A percentile compares a stretch with the other conserved stretches of the same genome.
Conservation (phyloP, 2,797 vertebrate species). For the Halcyon smyrnensis region DNA sequence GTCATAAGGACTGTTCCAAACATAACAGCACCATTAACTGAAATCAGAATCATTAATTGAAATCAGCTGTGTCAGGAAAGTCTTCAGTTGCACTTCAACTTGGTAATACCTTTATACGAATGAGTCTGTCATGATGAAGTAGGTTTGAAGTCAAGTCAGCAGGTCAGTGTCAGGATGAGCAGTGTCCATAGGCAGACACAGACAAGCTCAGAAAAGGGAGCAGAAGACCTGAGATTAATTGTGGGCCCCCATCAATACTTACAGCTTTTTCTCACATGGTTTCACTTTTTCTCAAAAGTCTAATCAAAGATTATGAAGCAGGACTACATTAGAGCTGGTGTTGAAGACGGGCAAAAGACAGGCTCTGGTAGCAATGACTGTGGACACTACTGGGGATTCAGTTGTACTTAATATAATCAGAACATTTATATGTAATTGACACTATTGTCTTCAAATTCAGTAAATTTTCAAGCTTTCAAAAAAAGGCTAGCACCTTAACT, state of each 20-base stretch:
- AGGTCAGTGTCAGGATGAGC: neutral
- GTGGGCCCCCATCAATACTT: neutral
- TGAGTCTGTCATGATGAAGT: neutral
- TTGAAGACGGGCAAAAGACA: neutral
- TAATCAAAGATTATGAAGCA: neutral
- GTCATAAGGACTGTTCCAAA: neutral
- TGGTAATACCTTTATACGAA: neutral
- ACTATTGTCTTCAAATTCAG: neutral
- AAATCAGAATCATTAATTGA: neutral
- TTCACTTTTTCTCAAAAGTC: neutral
- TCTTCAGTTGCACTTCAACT: neutral
- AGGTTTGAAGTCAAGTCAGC: neutral
- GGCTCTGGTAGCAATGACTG: neutral
- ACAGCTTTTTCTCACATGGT: neutral
- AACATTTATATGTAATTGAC: neutral
- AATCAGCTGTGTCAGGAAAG: neutral
- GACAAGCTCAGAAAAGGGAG: neutral
- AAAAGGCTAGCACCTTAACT: neutral
- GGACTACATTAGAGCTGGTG: neutral
- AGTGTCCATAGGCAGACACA: fast-evolving
- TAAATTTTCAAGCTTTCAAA: neutral
- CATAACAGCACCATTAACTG: neutral
- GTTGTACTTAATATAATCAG: neutral
- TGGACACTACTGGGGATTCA: neutral
- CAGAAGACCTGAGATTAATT: neutral